Evolutionary conservation across 2,888 invertebrate genomes (phyloP).

Genomic region (Maniola hyperantus): DNA sequence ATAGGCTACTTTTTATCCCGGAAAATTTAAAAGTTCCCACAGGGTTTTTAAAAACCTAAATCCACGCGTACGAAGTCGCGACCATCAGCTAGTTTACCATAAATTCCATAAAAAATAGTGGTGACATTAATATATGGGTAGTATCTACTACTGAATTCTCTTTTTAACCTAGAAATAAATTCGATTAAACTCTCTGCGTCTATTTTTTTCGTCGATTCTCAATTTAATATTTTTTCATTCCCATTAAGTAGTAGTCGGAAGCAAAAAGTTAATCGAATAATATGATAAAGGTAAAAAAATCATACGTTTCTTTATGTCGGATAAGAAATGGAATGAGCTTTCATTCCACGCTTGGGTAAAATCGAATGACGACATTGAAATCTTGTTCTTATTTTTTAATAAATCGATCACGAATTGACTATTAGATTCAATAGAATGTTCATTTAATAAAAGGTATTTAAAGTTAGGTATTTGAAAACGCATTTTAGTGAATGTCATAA

Average conservation of each 20-base stretch:
- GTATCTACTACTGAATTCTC: background rate
- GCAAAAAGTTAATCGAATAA: slow-evolving; percentile 17
- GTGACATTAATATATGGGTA: background rate
- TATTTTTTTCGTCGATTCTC: slow-evolving; percentile 4
- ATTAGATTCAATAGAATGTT: slow-evolving; percentile 3
- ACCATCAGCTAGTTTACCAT: too few species aligned
- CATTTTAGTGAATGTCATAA: too few species aligned
- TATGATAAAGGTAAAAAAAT: slow-evolving; percentile 7
- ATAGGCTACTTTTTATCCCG: too few species aligned
- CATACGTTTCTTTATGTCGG: slow-evolving; percentile 4
- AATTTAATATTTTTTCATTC: slow-evolving; percentile 8
- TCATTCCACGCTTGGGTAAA: slow-evolving; percentile 12
- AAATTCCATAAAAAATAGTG: background rate
- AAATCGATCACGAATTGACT: background rate
- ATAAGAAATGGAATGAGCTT: slow-evolving; percentile 17
- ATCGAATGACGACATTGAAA: slow-evolving; percentile 2
- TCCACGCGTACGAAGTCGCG: too few species aligned
- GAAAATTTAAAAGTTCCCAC: too few species aligned
- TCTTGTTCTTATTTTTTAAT: slow-evolving; percentile 7
- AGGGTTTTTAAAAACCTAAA: too few species aligned
- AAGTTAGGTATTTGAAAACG: background rate
- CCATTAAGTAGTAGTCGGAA: slow-evolving; percentile 1
- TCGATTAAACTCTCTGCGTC: slow-evolving; percentile 11
- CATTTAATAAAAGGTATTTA: background rate
- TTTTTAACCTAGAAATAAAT: background rate